These are phyloP conservation scores for Aphelocoma coerulescens DNA, from an alignment of 2,113 vertebrate species.

Conservation along the genomic window DNA sequence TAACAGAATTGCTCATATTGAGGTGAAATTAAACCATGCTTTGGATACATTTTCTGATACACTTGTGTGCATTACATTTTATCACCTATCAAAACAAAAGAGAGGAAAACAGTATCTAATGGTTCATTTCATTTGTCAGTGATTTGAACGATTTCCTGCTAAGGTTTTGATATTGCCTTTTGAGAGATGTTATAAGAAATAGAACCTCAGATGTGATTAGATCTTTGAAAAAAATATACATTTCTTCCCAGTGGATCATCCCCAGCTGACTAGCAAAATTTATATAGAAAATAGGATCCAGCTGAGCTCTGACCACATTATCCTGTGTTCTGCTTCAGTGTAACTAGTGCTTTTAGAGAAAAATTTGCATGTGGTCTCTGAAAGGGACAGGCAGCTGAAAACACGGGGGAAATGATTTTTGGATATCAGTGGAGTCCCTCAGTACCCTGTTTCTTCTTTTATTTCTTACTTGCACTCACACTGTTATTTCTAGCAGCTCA, in stretches of 20 bases:
- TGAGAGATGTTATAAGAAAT: slow-evolving; percentile 9
- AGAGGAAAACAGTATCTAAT: neutral
- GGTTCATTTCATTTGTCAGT: neutral
- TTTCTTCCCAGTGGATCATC: slow-evolving; percentile 29
- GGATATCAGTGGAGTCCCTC: neutral
- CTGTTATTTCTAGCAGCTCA: neutral
- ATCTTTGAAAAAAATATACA: slow-evolving; percentile 21
- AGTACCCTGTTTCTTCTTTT: neutral
- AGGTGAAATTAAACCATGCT: neutral
- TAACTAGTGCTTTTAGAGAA: neutral
- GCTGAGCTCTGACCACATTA: slow-evolving; percentile 49
- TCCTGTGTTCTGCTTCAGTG: slow-evolving; percentile 28
- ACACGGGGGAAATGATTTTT: neutral
- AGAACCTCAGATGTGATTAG: slow-evolving; percentile 10
- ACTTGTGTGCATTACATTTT: neutral
- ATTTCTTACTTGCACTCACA: neutral
- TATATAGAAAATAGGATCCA: slow-evolving; percentile 53
- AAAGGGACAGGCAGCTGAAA: slow-evolving; percentile 29
- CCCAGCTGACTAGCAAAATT: slow-evolving; percentile 17
- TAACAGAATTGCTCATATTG: neutral
- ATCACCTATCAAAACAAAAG: neutral
- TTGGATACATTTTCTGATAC: neutral
- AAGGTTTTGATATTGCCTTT: slow-evolving; percentile 19
- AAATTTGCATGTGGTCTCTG: neutral
- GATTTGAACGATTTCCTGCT: slow-evolving; percentile 12